These are phyloP conservation scores for Melinaea menophilus DNA, from an alignment of 2,888 invertebrate genomes.

Conservation along the genomic window DNA sequence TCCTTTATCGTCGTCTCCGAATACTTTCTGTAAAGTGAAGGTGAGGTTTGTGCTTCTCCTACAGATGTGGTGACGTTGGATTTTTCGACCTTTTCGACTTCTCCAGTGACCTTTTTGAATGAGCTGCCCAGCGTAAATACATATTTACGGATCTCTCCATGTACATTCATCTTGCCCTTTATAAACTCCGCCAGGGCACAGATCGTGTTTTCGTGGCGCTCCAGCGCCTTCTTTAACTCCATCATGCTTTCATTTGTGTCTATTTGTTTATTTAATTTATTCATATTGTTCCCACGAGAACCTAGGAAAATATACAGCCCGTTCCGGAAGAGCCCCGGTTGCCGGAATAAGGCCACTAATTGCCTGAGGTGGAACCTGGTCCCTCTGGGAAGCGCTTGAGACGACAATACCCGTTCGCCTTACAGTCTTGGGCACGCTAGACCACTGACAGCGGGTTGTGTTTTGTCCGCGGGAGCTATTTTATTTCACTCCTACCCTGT, in stretches of 20 bases:
- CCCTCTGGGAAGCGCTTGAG: slow-evolving; percentile 12
- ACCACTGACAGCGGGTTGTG: no score
- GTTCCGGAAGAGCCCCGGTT: not conserved
- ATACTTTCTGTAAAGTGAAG: not conserved
- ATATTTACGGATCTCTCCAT: slow-evolving; percentile 6
- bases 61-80: not conserved
- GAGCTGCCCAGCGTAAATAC: not conserved
- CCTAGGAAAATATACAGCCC: not conserved
- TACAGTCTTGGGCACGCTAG: not conserved
- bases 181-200: slow-evolving; percentile 3
- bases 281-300: slow-evolving; percentile 2
- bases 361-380: slow-evolving; percentile 14
- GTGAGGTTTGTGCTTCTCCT: not conserved
- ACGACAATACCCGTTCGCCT: slow-evolving; percentile 12
- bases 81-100: not conserved
- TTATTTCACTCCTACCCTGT: slow-evolving; percentile 80
- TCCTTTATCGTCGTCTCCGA: not conserved
- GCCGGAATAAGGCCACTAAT: slow-evolving; percentile 9
- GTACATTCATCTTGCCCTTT: slow-evolving; percentile 7
- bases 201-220: slow-evolving; percentile 2
- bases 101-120: not conserved
- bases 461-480: no score
- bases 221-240: slow-evolving; percentile 4
- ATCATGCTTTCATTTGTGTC: not conserved
- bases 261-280: not conserved